phyloP scores from a whole-genome alignment of 2,797 vertebrate species.

The Coracias cyanogaster region DNA sequence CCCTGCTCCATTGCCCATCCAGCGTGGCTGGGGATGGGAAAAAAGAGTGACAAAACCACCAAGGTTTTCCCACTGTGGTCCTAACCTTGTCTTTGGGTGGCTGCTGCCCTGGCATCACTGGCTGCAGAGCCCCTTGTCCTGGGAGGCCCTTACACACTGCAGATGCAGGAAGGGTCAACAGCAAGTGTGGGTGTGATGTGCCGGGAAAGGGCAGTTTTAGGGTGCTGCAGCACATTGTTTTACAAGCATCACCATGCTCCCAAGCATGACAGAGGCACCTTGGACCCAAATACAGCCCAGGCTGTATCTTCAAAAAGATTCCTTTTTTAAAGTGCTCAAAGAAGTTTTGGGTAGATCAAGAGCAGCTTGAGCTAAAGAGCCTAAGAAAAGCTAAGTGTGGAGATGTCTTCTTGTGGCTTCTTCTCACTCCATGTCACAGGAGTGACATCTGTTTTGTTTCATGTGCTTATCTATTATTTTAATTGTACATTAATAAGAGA shows the following conservation, averaged over 20 bases:
- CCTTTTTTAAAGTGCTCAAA: background rate
- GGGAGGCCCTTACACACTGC: background rate
- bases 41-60: background rate
- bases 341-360: background rate
- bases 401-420: background rate
- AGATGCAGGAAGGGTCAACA: background rate
- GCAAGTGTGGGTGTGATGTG: rapidly evolving
- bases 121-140: background rate
- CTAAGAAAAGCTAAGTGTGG: background rate
- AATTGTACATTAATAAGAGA: constrained; percentile 22
- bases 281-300: background rate
- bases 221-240: background rate
- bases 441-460: background rate
- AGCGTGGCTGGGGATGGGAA: background rate
- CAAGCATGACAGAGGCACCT: background rate
- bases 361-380: background rate
- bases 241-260: background rate
- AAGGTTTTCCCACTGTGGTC: background rate
- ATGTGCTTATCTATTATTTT: constrained; percentile 7
- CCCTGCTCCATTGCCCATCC: background rate
- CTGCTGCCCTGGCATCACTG: background rate
- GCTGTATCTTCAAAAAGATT: background rate
- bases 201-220: background rate
- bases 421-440: background rate
- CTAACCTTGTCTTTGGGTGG: background rate